A percentile compares a stretch with the other conserved stretches of the same genome.
These are phyloP conservation scores for Lerista edwardsae DNA, from an alignment of 2,797 vertebrate genomes.

Conservation along the genomic window DNA sequence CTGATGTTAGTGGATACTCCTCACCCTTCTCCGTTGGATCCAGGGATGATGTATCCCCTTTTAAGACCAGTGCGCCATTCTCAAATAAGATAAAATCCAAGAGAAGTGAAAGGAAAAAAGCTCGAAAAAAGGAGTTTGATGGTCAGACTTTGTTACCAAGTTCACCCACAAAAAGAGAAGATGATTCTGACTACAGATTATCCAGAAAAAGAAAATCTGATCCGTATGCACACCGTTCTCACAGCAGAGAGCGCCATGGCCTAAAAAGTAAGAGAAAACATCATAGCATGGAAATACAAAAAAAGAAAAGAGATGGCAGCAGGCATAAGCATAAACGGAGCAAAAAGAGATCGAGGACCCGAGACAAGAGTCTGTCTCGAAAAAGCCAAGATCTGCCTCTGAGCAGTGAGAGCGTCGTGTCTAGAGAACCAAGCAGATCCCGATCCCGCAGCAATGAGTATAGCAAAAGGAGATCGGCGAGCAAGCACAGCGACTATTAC, in stretches of 20 bases:
- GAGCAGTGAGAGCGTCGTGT: constrained; percentile 76
- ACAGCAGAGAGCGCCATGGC: constrained; percentile 65
- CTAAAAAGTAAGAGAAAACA: constrained; percentile 68
- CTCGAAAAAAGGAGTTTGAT: constrained; percentile 48
- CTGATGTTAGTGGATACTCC: constrained; percentile 71
- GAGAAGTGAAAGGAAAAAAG: constrained; percentile 59
- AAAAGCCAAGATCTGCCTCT: constrained; percentile 76
- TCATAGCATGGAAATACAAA: constrained; percentile 65
- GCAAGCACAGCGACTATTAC: constrained; percentile 75
- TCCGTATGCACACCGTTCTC: constrained; percentile 57
- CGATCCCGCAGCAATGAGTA: constrained; percentile 81
- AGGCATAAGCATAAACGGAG: constrained; percentile 69
- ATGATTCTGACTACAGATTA: constrained; percentile 56
- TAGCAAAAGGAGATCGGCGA: constrained; percentile 74
- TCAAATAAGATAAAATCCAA: constrained; percentile 55
- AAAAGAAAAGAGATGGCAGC: constrained; percentile 77
- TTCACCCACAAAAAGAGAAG: constrained; percentile 49
- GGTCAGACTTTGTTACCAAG: constrained; percentile 58
- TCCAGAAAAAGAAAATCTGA: constrained; percentile 71
- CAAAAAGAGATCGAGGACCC: constrained; percentile 70
- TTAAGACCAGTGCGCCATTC: constrained; percentile 50
- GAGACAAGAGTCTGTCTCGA: constrained; percentile 72
- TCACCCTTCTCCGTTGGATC: constrained; percentile 61
- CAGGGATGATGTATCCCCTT: constrained; percentile 66
- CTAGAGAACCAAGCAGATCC: constrained; percentile 75